These are phyloP conservation scores for Melikaiella ostensackeni DNA, from an alignment of 2,888 invertebrate species.

Conservation along the genomic window DNA sequence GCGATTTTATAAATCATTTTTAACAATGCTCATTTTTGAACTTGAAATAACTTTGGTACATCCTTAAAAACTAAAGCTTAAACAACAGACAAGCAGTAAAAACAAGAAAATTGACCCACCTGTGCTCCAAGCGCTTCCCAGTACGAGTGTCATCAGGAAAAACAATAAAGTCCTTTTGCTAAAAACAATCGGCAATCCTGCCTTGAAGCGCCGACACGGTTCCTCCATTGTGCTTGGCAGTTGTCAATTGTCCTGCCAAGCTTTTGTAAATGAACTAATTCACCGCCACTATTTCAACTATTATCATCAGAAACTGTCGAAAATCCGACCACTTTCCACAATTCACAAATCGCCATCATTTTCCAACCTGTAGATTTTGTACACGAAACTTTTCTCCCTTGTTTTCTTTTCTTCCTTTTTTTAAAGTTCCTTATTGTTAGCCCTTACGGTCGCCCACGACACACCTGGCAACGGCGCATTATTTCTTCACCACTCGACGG, in stretches of 20 bases:
- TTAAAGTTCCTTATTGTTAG: background rate
- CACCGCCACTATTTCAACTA: slow-evolving; percentile 19
- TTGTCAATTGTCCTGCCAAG: slow-evolving; percentile 31
- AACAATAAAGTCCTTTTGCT: slow-evolving; percentile 1
- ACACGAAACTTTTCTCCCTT: background rate
- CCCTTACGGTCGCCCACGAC: slow-evolving; percentile 18
- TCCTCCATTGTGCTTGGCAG: slow-evolving; percentile 34
- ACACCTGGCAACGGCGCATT: slow-evolving; percentile 41
- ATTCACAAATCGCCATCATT: background rate
- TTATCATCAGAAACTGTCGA: background rate
- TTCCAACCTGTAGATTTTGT: background rate
- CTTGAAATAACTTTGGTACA: no score
- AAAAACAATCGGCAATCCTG: background rate
- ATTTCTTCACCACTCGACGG: slow-evolving; percentile 10
- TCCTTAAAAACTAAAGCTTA: no score
- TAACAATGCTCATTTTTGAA: no score
- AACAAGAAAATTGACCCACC: slow-evolving; percentile 5
- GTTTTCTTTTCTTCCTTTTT: background rate
- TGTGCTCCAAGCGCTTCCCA: slow-evolving; percentile 17
- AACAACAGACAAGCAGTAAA: background rate
- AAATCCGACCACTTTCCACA: slow-evolving; percentile 28
- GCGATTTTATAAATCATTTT: no score
- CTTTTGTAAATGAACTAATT: slow-evolving; percentile 1
- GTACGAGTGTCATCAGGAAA: background rate
- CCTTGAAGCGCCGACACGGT: background rate